Evolutionary conservation across 2,797 vertebrate genomes (phyloP).

Genomic region (Aselliscus stoliczkanus): DNA sequence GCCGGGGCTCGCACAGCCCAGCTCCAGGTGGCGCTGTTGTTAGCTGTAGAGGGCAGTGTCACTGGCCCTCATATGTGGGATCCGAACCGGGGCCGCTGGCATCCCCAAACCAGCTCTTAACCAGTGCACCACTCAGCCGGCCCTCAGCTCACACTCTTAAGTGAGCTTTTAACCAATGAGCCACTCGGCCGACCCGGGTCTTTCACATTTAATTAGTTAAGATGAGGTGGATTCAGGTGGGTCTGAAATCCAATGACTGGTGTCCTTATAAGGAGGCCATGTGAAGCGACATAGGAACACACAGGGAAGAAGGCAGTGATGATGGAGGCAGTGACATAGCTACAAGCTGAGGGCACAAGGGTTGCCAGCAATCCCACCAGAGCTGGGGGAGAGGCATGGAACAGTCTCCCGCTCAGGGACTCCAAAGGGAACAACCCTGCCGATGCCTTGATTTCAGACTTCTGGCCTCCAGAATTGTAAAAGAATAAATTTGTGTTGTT

Average conservation of each 20-base stretch:
- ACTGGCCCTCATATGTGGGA: too few relatives aligned
- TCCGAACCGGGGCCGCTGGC: too few relatives aligned
- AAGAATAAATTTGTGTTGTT: not conserved
- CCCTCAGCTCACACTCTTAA: too few relatives aligned
- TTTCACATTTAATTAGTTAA: not conserved
- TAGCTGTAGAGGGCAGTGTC: too few relatives aligned
- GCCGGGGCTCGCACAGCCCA: too few relatives aligned
- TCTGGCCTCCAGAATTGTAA: not conserved
- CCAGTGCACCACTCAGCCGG: too few relatives aligned
- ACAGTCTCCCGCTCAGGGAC: not conserved
- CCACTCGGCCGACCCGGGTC: too few relatives aligned
- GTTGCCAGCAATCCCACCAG: not conserved
- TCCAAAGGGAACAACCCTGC: not conserved
- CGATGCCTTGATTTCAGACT: not conserved
- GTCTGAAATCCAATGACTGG: not conserved
- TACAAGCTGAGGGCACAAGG: rapidly evolving
- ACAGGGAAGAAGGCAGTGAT: not conserved
- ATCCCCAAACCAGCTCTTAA: too few relatives aligned
- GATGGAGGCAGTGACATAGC: not conserved
- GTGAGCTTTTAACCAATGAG: too few relatives aligned
- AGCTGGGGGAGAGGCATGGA: not conserved
- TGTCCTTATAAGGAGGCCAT: not conserved
- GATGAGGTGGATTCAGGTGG: not conserved
- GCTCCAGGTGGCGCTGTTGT: too few relatives aligned
- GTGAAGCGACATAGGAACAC: not conserved